Evolutionary conservation across 2,113 vertebrate genomes (phyloP).

Genomic region (Anoplopoma fimbria): DNA sequence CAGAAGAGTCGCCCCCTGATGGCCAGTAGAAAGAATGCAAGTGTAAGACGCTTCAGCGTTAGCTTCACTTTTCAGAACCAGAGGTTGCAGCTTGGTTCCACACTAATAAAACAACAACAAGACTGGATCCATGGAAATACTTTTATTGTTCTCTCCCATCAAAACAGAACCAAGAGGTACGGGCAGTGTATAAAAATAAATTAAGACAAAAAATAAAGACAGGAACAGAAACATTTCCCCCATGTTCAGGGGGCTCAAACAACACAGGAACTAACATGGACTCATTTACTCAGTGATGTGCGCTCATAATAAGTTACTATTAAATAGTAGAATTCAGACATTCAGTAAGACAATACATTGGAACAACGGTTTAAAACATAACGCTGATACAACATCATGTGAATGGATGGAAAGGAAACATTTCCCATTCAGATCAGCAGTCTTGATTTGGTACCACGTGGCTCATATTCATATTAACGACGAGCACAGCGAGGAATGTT

Average conservation of each 20-base stretch:
- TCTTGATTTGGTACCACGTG: not conserved
- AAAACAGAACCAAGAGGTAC: slow-evolving; percentile 26
- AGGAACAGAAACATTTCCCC: slow-evolving; percentile 36
- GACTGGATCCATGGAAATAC: slow-evolving; percentile 32
- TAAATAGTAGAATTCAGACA: slow-evolving; percentile 51
- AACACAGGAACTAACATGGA: not conserved
- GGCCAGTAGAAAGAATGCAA: not conserved
- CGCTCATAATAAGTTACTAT: slow-evolving; percentile 68
- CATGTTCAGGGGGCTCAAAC: not conserved
- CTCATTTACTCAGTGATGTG: slow-evolving; percentile 1
- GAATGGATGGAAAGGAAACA: not conserved
- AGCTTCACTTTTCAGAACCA: not conserved
- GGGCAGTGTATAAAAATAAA: slow-evolving; percentile 81
- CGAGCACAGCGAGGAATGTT: slow-evolving; percentile 9
- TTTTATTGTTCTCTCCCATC: slow-evolving; percentile 56
- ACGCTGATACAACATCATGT: not conserved
- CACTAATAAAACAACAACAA: not conserved
- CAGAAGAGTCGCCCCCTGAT: too few species aligned
- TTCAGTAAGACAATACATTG: not conserved
- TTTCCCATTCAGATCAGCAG: not conserved
- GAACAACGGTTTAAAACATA: not conserved
- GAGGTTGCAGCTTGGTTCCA: not conserved
- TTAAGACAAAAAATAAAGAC: slow-evolving; percentile 51
- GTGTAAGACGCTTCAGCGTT: too few species aligned
- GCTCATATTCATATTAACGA: not conserved